phyloP scores from a whole-genome alignment of 2,113 vertebrate species.

The Triplophysa rosa region DNA sequence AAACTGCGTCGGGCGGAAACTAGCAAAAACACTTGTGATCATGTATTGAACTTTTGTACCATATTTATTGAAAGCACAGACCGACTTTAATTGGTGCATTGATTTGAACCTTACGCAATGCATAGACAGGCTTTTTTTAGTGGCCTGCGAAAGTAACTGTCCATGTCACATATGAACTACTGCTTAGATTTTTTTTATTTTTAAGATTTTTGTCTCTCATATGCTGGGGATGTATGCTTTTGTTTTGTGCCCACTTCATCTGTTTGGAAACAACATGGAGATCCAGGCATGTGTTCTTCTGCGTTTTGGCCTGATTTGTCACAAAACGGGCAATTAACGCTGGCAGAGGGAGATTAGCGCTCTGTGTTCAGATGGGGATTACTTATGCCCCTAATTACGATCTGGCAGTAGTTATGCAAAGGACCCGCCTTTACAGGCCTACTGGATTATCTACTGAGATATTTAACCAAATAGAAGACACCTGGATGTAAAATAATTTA shows the following conservation, averaged over 20 bases:
- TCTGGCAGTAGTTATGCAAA: conserved; percentile 58
- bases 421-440: conserved; percentile 49
- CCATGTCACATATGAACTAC: background rate
- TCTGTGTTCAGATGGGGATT: conserved; percentile 52
- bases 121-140: background rate
- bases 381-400: conserved; percentile 46
- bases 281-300: conserved; percentile 45
- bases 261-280: conserved; percentile 43
- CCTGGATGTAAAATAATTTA: conserved; percentile 6
- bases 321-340: conserved; percentile 67
- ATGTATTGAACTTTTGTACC: no score
- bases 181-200: background rate
- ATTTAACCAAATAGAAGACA: conserved; percentile 43
- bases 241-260: conserved; percentile 39
- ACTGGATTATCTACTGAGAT: conserved; percentile 53
- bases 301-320: conserved; percentile 59
- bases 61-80: no score
- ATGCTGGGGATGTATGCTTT: conserved; percentile 33
- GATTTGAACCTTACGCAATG: background rate
- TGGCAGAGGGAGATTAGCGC: conserved; percentile 60
- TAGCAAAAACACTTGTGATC: no score
- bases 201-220: conserved; percentile 4
- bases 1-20: no score
- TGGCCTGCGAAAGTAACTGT: no score
- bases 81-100: no score